A percentile compares a stretch with the other conserved stretches of the same genome.
Evolutionary conservation across 1,140 invertebrate genomes (phyloP).

Genomic region (Leptinotarsa defecta): DNA sequence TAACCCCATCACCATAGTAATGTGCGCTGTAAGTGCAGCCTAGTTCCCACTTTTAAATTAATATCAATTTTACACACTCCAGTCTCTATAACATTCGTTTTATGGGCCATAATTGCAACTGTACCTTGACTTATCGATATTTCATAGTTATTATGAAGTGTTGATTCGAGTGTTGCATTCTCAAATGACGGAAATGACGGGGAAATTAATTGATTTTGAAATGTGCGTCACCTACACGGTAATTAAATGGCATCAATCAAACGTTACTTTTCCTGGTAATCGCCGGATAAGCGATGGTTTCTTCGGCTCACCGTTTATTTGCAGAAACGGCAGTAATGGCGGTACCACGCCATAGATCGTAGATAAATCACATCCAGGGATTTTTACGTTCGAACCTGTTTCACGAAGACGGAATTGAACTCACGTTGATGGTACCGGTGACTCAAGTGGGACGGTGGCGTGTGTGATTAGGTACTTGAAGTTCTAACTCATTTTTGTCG

Average conservation of each 20-base stretch:
- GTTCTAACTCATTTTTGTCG: too few species aligned
- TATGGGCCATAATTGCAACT: constrained; percentile 1
- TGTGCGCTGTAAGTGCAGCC: background rate
- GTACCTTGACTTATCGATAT: constrained; percentile 4
- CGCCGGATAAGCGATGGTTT: constrained; percentile 3
- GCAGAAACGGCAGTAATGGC: constrained; percentile 11
- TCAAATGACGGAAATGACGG: background rate
- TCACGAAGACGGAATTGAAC: constrained; percentile 4
- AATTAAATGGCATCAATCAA: constrained; percentile 3
- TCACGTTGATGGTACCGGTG: background rate
- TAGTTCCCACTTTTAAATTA: background rate
- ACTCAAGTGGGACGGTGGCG: background rate
- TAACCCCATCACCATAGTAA: background rate
- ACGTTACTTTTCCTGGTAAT: background rate
- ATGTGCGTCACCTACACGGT: constrained; percentile 5
- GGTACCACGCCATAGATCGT: constrained; percentile 9
- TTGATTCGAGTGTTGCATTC: constrained; percentile 5
- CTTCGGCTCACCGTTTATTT: background rate
- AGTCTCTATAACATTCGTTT: background rate
- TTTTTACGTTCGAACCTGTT: constrained; percentile 20
- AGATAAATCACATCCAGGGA: constrained; percentile 17
- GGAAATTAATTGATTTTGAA: constrained; percentile 3
- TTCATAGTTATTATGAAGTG: constrained; percentile 6
- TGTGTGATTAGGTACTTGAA: background rate
- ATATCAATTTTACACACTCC: background rate